Percentiles rank a stretch among this genome's conserved stretches.
phyloP scores from a whole-genome alignment of 1,140 invertebrate genomes.

The Tetragnatha versicolor region DNA sequence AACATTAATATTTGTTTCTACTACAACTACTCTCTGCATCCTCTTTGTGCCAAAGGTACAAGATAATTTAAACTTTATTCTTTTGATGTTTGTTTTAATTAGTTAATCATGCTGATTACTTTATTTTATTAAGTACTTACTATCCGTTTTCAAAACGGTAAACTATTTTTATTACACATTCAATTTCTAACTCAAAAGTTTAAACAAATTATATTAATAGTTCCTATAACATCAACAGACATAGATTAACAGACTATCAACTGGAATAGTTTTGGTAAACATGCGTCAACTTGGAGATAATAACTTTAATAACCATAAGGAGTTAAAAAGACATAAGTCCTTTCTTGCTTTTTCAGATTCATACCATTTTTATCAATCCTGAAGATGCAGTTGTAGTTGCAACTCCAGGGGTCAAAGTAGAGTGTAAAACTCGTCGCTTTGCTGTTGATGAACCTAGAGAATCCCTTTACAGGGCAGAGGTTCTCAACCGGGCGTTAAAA shows the following conservation, averaged over 20 bases:
- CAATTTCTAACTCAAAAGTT: no score
- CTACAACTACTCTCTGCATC: constrained; percentile 83
- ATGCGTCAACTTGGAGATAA: no score
- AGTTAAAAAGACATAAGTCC: no score
- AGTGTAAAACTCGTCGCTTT: constrained; percentile 81
- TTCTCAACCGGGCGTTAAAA: constrained; percentile 88
- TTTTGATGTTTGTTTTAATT: neutral
- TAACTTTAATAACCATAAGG: no score
- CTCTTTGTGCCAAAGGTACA: constrained; percentile 86
- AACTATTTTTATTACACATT: neutral
- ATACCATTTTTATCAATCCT: constrained; percentile 63
- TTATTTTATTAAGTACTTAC: neutral
- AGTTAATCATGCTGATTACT: no score
- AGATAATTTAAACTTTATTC: neutral
- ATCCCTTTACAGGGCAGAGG: constrained; percentile 82
- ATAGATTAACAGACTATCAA: no score
- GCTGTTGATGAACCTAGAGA: constrained; percentile 72
- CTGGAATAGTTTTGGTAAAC: no score
- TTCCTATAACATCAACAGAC: no score
- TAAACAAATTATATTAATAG: no score
- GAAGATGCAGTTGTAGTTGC: constrained; percentile 82
- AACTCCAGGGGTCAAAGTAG: constrained; percentile 84
- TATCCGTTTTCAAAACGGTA: neutral
- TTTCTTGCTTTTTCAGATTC: constrained; percentile 62
- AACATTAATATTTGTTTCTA: constrained; percentile 81